These are phyloP conservation scores for Acanthurus leucopareius DNA, from an alignment of 2,797 vertebrate genomes.

Conservation along the genomic window DNA sequence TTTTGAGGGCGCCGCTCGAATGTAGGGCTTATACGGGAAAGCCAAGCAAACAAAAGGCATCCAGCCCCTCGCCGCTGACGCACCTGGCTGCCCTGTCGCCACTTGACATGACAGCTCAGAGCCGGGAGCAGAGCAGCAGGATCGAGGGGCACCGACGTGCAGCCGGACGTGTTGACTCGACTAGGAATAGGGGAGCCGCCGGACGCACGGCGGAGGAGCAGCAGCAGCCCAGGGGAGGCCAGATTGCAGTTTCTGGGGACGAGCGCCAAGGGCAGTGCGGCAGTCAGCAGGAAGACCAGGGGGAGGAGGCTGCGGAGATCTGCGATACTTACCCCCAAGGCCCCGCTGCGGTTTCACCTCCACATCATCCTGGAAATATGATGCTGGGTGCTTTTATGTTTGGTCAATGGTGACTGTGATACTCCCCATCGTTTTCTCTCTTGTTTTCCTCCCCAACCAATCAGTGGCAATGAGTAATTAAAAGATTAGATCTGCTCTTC, in stretches of 20 bases:
- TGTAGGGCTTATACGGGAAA: slow-evolving; percentile 66
- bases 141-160: slow-evolving; percentile 86
- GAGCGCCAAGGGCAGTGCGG: slow-evolving; percentile 89
- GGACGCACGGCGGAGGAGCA: slow-evolving; percentile 74
- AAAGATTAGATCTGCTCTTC: slow-evolving; percentile 75
- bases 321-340: slow-evolving; percentile 76
- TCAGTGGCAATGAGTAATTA: slow-evolving; percentile 73
- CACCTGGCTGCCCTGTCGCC: slow-evolving; percentile 85
- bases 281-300: slow-evolving; percentile 82
- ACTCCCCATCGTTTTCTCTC: slow-evolving; percentile 28
- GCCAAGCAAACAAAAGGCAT: slow-evolving; percentile 81
- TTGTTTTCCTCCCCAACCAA: slow-evolving; percentile 41
- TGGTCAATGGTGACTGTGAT: slow-evolving; percentile 69
- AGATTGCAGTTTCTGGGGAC: slow-evolving; percentile 86
- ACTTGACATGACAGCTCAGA: slow-evolving; percentile 88
- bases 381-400: slow-evolving; percentile 52
- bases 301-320: slow-evolving; percentile 84
- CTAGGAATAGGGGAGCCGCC: slow-evolving; percentile 70
- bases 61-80: slow-evolving; percentile 79
- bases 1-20: slow-evolving; percentile 75
- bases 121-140: slow-evolving; percentile 80
- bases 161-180: slow-evolving; percentile 83
- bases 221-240: slow-evolving; percentile 81
- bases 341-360: slow-evolving; percentile 60
- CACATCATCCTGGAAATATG: slow-evolving; percentile 62